Evolutionary conservation across 2,888 invertebrate genomes (phyloP), one percentile per base, ranked within the genome.

Genomic region (Cremastinae sp.): DNA sequence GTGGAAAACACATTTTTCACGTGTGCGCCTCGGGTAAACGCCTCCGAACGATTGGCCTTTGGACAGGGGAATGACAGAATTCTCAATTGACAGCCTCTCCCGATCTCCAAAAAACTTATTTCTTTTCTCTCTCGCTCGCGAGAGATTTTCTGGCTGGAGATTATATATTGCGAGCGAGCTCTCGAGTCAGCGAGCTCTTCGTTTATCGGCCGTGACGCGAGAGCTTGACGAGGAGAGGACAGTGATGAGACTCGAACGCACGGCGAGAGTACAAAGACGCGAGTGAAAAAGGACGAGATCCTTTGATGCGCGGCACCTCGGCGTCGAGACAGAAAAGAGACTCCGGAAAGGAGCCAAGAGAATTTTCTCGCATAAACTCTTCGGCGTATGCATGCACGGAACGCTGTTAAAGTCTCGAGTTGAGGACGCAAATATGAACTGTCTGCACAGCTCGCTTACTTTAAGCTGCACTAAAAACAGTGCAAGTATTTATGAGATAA

Each of bases 161-260:
- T 84, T 84, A n/a, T n/a, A n/a, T n/a, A 84, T 84, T 83, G 81
- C 77, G 80, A 82, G 80, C 79, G 38, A 75, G 71, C 74, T 74
- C 77, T 51, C 76, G 72, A 79, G 77, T 79, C 79, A 43, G 71
- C 79, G 81, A 79, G 84, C 77, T 80, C 74, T 82, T 81, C 78
- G 78, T 79, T 79, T 66, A 56, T 76, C 78, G 79, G 79, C 79
- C 62, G 22, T 74, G 79, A 68, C 74, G 61, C 64, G 22, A 38
- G 14, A 18, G 47, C 62, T 56, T 61, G 70, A 74, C 69, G 65
- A 62, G 70, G 43, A 56, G 61, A 18, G 49, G 65, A 74, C 69
- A 62, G 54, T 61, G 77, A 77, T 65, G 70, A 73, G 61, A 66
- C 38, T 47, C 9, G 62, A 61, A 43, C 49, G 34, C 49, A 47